Evolutionary conservation across 2,888 invertebrate species (phyloP), one percentile per base, ranked within the genome.

Genomic region (Tachina grossa): DNA sequence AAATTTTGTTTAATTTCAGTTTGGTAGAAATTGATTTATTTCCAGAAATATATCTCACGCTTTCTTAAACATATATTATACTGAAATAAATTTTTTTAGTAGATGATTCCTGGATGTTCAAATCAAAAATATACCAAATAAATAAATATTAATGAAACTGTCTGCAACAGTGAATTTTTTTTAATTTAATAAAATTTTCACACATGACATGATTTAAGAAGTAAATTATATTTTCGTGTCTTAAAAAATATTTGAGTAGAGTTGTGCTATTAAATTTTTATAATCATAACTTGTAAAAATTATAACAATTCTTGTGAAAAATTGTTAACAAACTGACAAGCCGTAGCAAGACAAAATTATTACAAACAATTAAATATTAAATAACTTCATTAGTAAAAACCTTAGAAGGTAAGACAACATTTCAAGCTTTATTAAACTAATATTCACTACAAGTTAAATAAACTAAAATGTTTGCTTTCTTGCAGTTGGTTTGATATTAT

Each of bases 311-410:
- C 77, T 77, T 77, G 77, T 77, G 71, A 83, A 77, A 83, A 83
- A 77, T 77, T 66, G 47, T 41, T 82, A 65, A 55, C 31, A 74
- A 81, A 59, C 43, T 68, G 31, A 74, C 57, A 61, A 74, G 66
- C 66, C 57, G 22, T 63, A 39, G 59, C 81, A 75, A 39, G 81
- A 74, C 74, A 69, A 61, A 81, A 81, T 53, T 81, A 81, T 81
- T 68, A 81, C 39, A 72, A 65, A 72, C 31, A 65, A 77, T 77
- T 43, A 77, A 77, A 72, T 83, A 77, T 68, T 83, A 78, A 83
- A 83, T 83, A 83, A 83, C 83, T 83, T 83, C 83, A 83, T 83
- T 83, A 83, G 83, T 66, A n/a, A 53, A 78, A 74, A 59, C 83
- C 83, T 74, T 83, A 77, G 59, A 83, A 68, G 83, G 83, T 41